Base-by-base conservation (phyloP, 2,888 invertebrate species). In the Gastracanthus pulcherrimus region DNA sequence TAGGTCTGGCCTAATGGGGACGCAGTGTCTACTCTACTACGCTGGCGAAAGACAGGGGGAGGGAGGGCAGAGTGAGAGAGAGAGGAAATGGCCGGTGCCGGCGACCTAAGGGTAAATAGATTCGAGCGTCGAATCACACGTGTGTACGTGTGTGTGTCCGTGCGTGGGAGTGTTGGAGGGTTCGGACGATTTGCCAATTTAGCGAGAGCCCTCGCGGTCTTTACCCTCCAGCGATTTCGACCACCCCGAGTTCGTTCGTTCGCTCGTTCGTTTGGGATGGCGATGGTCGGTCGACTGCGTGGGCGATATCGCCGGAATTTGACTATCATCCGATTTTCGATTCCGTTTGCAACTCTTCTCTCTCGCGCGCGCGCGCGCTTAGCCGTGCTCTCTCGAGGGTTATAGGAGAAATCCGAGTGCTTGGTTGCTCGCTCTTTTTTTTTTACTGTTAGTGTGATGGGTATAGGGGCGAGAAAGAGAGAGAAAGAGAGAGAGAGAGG, bases 1-100 rank as follows among this genome's bases (percentile, higher is more conserved):
- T 87, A 87, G 85, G 85, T 87, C 87, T 84, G 76, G 83, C 80
- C 85, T 87, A 87, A 87, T 85, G 86, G 84, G 76, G 45, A 51
- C n/a, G n/a, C 83, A 81, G 76, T 64, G 76, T 76, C 71, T 62
- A 81, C 67, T 45, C 71, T 79, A 36, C 34, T 74, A 36, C 62
- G 69, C 81, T 34, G 19, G 51, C 76, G 74, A 16, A 23, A 23
- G 19, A 62, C 48, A 69, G 67, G n/a, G 66, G 62, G 76, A n/a
- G n/a, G n/a, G n/a, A n/a, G n/a, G n/a, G n/a, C n/a, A n/a, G 31
- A 1, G 5, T 23, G 23, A 29, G 19, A 38, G 58, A 51, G 48
- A 38, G 75, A 71, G 67, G 75, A 79, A 76, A 70, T 77, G 75
- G 67, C 62, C 45, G 45, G 71, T 72, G 81, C 51, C 19, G 55